Base-by-base conservation (phyloP, 2,888 invertebrate species). In the Pantelozetes paolii region DNA sequence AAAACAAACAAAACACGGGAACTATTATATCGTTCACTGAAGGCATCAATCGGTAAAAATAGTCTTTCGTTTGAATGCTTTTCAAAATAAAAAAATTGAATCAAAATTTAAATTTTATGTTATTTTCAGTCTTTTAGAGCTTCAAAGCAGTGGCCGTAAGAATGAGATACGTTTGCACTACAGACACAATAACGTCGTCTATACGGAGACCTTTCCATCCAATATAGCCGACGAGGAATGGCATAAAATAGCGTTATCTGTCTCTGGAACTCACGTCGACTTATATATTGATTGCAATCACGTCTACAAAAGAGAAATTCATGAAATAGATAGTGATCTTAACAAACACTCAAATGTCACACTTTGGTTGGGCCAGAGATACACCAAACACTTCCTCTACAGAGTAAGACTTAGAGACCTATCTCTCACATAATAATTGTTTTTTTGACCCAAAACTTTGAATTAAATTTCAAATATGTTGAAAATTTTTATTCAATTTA, bases 321-420 rank as follows among this genome's bases (percentile, higher is more conserved):
- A 80, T 64, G 83, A 85, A 79, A 87, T 89, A 79, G 90, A 90
- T 74, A 78, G 79, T 75, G 89, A 89, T 82, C 87, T 89, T 79
- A 79, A 79, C 73, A 70, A 71, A 42, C 71, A 76, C 74, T 74
- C 59, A 54, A 77, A 77, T 74, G 85, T 87, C 80, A 86, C 90
- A 79, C 87, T 94, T 78, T 93, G 91, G 90, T 86, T 94, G 78
- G 94, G 93, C 79, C 93, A 93, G 85, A 87, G 92, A 82, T 91
- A 90, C 84, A 86, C 86, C 83, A 89, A 89, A 82, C 90, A 91
- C 85, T 92, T 90, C 82, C 86, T 90, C 82, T 93, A 91, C 84
- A 92, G 92, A 89, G 94, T 93, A 83, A 83, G 83, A n/a, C n/a
- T n/a, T n/a, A n/a, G n/a, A n/a, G n/a, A n/a, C n/a, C n/a, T n/a